These are phyloP conservation scores for Brevimyrus niger DNA, from an alignment of 2,113 vertebrate species.

Conservation along the genomic window DNA sequence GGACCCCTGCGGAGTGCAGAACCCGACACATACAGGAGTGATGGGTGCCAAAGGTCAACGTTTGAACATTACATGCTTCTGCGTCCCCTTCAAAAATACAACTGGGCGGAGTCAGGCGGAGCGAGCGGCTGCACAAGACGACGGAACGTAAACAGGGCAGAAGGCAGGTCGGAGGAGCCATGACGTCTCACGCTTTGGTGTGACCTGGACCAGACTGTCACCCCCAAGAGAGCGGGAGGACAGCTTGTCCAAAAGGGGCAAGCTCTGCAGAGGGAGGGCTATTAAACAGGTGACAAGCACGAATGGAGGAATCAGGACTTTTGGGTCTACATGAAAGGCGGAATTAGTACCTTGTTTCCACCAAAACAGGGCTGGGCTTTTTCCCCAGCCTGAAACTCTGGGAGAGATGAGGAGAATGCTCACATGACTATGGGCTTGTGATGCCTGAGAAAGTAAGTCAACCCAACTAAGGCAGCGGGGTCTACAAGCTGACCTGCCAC, in stretches of 20 bases:
- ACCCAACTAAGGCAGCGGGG: background rate
- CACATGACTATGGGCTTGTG: background rate
- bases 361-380: background rate
- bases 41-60: background rate
- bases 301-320: background rate
- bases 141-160: background rate
- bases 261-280: background rate
- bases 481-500: background rate
- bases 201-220: background rate
- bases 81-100: background rate
- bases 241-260: background rate
- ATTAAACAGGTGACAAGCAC: slow-evolving; percentile 12
- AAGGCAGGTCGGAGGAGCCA: background rate
- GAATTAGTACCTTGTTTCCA: background rate
- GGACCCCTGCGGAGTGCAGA: background rate
- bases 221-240: background rate
- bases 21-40: background rate
- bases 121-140: background rate
- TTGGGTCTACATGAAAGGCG: background rate
- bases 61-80: background rate
- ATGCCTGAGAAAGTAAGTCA: background rate
- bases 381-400: background rate
- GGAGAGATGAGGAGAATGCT: background rate
- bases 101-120: background rate
- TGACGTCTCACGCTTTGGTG: background rate